Base-by-base conservation (phyloP, 2,797 vertebrate species). In the Todus mexicanus region DNA sequence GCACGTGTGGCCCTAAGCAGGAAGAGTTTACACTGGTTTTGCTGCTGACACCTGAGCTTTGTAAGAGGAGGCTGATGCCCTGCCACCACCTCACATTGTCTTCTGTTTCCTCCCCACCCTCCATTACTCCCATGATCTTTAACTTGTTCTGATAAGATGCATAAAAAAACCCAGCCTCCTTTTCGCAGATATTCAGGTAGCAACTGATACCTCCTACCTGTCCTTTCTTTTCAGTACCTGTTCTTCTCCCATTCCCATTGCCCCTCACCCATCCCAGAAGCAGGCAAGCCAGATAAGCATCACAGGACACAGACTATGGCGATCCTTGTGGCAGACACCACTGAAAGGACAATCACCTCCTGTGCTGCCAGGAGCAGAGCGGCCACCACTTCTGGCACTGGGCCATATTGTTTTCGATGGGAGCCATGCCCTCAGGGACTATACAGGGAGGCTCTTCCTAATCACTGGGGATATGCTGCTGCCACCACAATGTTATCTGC, bases 201-300 rank as follows among this genome's bases (percentile, higher is more conserved):
- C 45, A 53, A 42, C 23, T 42, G 21, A 61, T 74, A 78, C 18
- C 50, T 74, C 74, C 38, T 80, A 9, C 17, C 25, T 64, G 61
- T 42, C 26, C 10, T 64, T 66, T 61, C 56, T 73, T 64, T n/a
- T 45, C 38, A 17, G 47, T 69, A 57, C 48, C 37, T 79, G 27
- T 45, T 73, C 48, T 45, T 70, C 43, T 77, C 19, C 43, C 4
- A 12, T 66, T 18, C 53, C 45, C 33, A 38, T 10, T 43, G 25
- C 37, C 45, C 57, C 45, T 82, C 75, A 53, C 42, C 45, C 64
- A 23, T 1, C 59, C 37, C 47, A 63, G 40, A 94, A 74, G 61
- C 17, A 13, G 22, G 37, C 48, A 56, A 73, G 31, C 40, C 69
- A 77, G 94, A 93, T 85, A 96, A 89, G 40, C 64, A 84, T 90